Evolutionary conservation across 1,140 invertebrate genomes (phyloP).

Genomic region (Latrodectus geometricus): DNA sequence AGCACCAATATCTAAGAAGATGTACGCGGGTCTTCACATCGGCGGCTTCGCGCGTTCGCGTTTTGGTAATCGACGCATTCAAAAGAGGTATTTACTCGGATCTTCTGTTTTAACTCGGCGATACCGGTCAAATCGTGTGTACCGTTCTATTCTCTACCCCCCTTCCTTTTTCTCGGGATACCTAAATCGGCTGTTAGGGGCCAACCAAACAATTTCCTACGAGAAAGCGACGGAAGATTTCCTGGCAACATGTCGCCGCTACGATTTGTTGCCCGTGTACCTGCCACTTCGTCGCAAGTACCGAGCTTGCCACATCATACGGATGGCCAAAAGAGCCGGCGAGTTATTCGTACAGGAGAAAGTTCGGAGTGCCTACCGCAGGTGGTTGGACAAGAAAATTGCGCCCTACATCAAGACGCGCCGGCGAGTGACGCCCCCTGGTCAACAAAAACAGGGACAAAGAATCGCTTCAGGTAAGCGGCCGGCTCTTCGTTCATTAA

Average conservation of each 20-base stretch:
- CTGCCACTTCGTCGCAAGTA: constrained; percentile 18
- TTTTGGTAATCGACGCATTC: neutral
- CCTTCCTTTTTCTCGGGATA: constrained; percentile 32
- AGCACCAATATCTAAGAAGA: constrained; percentile 28
- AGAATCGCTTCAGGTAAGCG: neutral
- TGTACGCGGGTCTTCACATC: constrained; percentile 33
- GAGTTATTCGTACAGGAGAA: constrained; percentile 53
- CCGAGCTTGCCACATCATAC: constrained; percentile 47
- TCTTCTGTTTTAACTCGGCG: neutral
- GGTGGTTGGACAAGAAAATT: constrained; percentile 41
- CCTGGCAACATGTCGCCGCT: constrained; percentile 39
- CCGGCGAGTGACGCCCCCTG: constrained; percentile 12
- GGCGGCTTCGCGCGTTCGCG: constrained; percentile 27
- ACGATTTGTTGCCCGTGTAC: constrained; percentile 48
- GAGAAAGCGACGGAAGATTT: constrained; percentile 20
- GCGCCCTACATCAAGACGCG: constrained; percentile 22
- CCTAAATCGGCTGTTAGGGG: constrained; percentile 9
- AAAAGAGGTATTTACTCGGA: neutral
- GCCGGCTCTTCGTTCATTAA: neutral
- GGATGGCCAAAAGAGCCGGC: constrained; percentile 54
- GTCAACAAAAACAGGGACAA: constrained; percentile 24
- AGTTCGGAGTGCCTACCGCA: constrained; percentile 48
- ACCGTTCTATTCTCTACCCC: constrained; percentile 29
- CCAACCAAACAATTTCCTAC: neutral
- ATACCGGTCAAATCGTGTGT: constrained; percentile 1